Evolutionary conservation across 64 coral and sea anemone species (phyloP).

Genomic region (Stichodactyla helianthus): DNA sequence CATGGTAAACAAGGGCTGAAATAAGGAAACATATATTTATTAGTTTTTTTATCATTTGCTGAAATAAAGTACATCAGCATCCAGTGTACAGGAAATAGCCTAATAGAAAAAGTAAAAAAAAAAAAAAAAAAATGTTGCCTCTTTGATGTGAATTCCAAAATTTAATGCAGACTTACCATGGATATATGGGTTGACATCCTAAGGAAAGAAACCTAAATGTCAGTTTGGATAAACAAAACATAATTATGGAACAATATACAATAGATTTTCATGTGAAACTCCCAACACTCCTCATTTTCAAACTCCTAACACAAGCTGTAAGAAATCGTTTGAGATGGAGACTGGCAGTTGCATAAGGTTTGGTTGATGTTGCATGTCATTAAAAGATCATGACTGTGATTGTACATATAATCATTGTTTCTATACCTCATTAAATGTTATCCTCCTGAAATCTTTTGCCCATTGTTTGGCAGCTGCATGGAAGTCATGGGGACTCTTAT

Average conservation of each 20-base stretch:
- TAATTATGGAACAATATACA: no score
- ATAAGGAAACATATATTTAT: not conserved
- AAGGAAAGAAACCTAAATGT: not conserved
- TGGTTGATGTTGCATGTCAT: no score
- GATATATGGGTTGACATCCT: conserved; percentile 37
- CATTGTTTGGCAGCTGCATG: conserved; percentile 3
- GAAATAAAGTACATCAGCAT: not conserved
- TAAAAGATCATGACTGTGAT: not conserved
- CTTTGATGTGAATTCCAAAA: not conserved
- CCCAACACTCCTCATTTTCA: no score
- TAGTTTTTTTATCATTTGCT: not conserved
- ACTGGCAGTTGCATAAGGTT: no score
- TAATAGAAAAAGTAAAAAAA: not conserved
- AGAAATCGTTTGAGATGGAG: no score
- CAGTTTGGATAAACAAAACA: not conserved
- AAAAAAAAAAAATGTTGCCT: not conserved
- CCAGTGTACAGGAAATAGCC: not conserved
- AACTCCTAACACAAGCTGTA: no score
- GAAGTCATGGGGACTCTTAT: conserved; percentile 6
- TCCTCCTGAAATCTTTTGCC: conserved; percentile 1
- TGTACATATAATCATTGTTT: not conserved
- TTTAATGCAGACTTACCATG: conserved; percentile 17
- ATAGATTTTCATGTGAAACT: no score
- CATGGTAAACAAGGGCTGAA: conserved; percentile 33
- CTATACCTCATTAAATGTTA: conserved; percentile 32